Evolutionary conservation across 2,113 vertebrate genomes (phyloP).

Genomic region (Anser cygnoides): DNA sequence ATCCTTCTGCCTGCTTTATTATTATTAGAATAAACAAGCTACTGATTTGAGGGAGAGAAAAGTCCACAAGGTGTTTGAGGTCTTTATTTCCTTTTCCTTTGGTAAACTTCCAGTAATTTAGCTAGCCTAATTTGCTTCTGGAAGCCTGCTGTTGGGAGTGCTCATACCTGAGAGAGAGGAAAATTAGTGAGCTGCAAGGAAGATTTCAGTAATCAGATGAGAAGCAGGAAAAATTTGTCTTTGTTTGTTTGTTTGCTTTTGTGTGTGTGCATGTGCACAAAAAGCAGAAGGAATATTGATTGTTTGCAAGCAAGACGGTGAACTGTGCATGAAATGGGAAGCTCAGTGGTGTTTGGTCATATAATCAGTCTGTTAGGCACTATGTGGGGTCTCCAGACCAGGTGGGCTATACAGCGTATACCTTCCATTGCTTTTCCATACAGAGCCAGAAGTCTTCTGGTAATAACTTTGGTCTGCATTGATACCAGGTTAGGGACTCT

Average conservation of each 20-base stretch:
- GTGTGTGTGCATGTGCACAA: background rate
- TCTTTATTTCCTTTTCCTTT: slow-evolving; percentile 67
- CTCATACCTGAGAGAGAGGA: slow-evolving; percentile 4
- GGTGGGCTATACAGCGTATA: rapidly evolving
- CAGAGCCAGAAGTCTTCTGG: background rate
- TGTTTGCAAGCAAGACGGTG: background rate
- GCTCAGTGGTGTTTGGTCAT: background rate
- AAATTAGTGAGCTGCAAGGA: slow-evolving; percentile 34
- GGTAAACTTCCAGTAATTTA: slow-evolving; percentile 64
- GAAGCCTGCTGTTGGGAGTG: slow-evolving; percentile 46
- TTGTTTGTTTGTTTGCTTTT: background rate
- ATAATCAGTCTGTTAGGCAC: background rate
- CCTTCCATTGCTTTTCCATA: background rate
- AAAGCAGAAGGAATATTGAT: background rate
- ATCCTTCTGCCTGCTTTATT: slow-evolving; percentile 64
- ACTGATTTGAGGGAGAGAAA: slow-evolving; percentile 48
- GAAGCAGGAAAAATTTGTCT: background rate
- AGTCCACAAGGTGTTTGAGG: slow-evolving; percentile 57
- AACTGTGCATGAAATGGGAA: background rate
- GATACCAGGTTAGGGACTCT: background rate
- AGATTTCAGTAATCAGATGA: background rate
- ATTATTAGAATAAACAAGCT: slow-evolving; percentile 67
- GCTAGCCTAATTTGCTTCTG: slow-evolving; percentile 52
- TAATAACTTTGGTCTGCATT: background rate
- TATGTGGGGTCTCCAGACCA: rapidly evolving